Percentiles rank a stretch among this genome's conserved stretches.
phyloP scores from a whole-genome alignment of 2,113 vertebrate species.

The Oceanodroma tethys region DNA sequence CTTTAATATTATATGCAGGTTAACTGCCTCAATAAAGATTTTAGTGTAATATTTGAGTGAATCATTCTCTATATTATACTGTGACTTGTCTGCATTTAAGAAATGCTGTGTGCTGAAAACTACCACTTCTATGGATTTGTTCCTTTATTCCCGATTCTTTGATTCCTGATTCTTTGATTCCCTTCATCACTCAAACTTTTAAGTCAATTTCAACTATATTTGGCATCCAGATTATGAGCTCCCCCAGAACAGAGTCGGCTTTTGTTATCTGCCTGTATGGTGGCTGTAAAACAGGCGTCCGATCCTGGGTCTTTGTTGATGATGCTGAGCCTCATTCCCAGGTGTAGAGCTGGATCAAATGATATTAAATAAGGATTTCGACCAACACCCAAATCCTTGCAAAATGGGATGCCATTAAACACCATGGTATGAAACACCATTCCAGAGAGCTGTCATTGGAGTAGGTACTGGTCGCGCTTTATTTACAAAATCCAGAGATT shows the following conservation, averaged over 20 bases:
- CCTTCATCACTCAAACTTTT: not conserved
- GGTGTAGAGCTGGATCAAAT: not conserved
- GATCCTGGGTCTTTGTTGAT: not conserved
- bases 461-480: constrained; percentile 58
- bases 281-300: not conserved
- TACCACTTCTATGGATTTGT: not conserved
- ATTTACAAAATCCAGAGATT: constrained; percentile 72
- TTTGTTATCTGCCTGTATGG: not conserved
- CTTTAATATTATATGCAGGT: not conserved
- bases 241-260: accelerated
- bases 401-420: not conserved
- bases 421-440: not conserved
- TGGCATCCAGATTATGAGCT: not conserved
- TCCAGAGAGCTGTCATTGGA: not conserved
- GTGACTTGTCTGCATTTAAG: not conserved
- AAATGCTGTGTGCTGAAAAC: not conserved
- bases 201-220: not conserved
- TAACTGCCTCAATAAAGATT: not conserved
- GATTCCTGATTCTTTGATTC: not conserved
- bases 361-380: not conserved
- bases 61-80: not conserved
- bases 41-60: not conserved
- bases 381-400: not conserved
- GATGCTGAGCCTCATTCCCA: not conserved
- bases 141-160: not conserved